Evolutionary conservation across 1,140 invertebrate genomes (phyloP).

Genomic region (Aphidius ervi): DNA sequence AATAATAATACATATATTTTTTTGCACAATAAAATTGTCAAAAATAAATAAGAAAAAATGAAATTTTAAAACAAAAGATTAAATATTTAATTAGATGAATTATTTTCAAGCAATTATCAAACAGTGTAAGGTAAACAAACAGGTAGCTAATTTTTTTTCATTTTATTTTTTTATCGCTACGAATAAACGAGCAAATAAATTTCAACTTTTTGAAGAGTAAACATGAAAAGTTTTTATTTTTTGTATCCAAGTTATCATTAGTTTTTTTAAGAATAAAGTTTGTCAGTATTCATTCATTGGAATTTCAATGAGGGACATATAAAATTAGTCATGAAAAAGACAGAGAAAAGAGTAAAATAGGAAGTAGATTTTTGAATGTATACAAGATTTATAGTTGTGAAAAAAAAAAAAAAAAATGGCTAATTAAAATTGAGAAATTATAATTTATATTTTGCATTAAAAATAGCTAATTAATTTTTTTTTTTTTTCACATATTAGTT

Average conservation of each 20-base stretch:
- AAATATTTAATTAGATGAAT: not conserved
- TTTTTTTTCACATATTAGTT: too few relatives aligned
- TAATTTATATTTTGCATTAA: too few relatives aligned
- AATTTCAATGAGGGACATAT: not conserved
- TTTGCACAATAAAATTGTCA: too few relatives aligned
- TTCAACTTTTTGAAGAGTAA: conserved; percentile 21
- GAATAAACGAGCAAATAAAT: conserved; percentile 32
- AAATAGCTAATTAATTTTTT: too few relatives aligned
- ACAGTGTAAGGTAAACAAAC: conserved; percentile 40
- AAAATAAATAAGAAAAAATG: not conserved
- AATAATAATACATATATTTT: too few relatives aligned
- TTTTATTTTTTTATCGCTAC: conserved; percentile 23
- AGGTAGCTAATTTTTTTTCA: conserved; percentile 36
- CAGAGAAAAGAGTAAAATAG: conserved; percentile 9
- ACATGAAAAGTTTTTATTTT: conserved; percentile 33
- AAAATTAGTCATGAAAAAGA: not conserved
- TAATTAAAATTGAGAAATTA: too few relatives aligned
- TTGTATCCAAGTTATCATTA: conserved; percentile 18
- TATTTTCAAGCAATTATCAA: conserved; percentile 20
- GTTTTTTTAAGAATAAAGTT: not conserved
- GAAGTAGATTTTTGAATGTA: too few relatives aligned
- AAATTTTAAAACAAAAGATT: not conserved
- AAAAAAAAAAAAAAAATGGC: too few relatives aligned
- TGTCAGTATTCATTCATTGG: not conserved
- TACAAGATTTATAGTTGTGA: too few relatives aligned